phyloP scores from a whole-genome alignment of 2,888 invertebrate genomes.

The Epirrhoe alternata region DNA sequence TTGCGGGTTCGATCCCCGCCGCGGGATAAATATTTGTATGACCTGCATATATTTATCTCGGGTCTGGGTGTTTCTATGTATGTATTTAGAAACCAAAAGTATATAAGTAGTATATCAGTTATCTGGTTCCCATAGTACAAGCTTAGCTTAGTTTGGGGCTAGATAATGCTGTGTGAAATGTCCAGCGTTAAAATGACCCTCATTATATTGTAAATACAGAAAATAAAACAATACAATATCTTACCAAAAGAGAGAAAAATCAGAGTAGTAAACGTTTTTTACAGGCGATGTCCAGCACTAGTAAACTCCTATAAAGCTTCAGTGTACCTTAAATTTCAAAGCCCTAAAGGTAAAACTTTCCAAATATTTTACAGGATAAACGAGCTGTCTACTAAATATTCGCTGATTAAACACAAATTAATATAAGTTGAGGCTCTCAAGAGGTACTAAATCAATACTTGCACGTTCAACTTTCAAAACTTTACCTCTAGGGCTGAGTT shows the following conservation, averaged over 20 bases:
- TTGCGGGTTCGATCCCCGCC: too few species aligned
- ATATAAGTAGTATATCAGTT: too few species aligned
- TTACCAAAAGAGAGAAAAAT: neutral
- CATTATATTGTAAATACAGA: too few species aligned
- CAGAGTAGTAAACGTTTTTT: neutral
- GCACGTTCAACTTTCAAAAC: slow-evolving; percentile 32
- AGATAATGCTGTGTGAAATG: too few species aligned
- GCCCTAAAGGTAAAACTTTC: slow-evolving; percentile 12
- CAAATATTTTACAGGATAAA: slow-evolving; percentile 22
- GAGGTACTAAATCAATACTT: slow-evolving; percentile 33
- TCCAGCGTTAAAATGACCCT: too few species aligned
- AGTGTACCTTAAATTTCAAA: neutral
- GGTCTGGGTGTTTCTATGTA: too few species aligned
- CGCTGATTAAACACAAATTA: slow-evolving; percentile 23
- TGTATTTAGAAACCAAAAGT: too few species aligned
- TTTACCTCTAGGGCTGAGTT: slow-evolving; percentile 22
- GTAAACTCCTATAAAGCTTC: neutral
- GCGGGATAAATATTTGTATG: too few species aligned
- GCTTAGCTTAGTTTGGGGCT: too few species aligned
- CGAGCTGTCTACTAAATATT: slow-evolving; percentile 31
- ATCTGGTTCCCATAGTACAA: too few species aligned
- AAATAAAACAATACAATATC: too few species aligned
- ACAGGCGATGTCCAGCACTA: neutral
- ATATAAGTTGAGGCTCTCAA: slow-evolving; percentile 7
- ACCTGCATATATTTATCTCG: too few species aligned